Evolutionary conservation across 2,113 vertebrate genomes (phyloP).

Genomic region (Zapus hudsonius): DNA sequence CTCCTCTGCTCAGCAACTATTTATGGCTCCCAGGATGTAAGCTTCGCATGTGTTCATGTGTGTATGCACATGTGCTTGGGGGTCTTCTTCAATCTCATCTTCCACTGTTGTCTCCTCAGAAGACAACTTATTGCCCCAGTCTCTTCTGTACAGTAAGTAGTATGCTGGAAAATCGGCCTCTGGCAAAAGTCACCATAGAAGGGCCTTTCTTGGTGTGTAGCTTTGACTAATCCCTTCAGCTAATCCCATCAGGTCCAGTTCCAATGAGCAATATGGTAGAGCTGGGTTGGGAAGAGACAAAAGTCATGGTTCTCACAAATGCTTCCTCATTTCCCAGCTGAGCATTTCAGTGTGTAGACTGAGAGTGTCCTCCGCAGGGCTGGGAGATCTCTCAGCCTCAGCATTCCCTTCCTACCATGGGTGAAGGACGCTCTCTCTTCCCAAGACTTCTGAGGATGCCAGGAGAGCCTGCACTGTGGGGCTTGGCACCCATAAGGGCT

Average conservation of each 20-base stretch:
- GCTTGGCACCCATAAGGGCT: background rate
- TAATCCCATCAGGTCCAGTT: background rate
- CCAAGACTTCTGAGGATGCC: background rate
- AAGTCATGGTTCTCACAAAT: accelerated
- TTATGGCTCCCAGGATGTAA: background rate
- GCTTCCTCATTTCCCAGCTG: too few relatives aligned
- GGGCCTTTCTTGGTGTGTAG: background rate
- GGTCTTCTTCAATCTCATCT: background rate
- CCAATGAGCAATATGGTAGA: background rate
- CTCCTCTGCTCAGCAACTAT: background rate
- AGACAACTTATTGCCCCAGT: background rate
- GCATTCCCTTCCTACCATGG: background rate
- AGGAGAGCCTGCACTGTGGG: background rate
- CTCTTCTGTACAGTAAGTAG: background rate
- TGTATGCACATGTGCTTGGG: background rate
- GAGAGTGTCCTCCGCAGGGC: too few relatives aligned
- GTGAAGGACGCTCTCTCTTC: background rate
- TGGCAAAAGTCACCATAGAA: background rate
- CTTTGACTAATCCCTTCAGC: background rate
- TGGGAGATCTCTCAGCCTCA: background rate
- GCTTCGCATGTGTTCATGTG: too few relatives aligned
- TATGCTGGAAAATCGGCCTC: background rate
- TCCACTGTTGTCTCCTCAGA: background rate
- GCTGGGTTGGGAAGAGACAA: background rate
- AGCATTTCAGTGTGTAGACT: accelerated